These are phyloP conservation scores for Pectinophora gossypiella DNA, from an alignment of 1,140 invertebrate species.

Conservation along the genomic window DNA sequence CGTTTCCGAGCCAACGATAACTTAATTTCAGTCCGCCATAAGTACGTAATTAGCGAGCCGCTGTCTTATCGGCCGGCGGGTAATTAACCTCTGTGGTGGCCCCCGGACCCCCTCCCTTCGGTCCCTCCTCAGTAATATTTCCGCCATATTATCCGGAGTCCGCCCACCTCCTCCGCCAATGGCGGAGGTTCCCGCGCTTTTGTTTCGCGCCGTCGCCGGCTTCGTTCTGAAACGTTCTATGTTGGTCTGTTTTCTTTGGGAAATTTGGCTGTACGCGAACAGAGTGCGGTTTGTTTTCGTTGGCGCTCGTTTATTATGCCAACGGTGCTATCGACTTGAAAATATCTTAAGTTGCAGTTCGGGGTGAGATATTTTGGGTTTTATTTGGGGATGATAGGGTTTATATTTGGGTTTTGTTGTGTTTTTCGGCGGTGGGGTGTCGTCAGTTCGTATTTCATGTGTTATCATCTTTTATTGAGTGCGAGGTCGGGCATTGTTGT, in stretches of 20 bases:
- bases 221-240: slow-evolving; percentile 69
- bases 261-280: slow-evolving; percentile 64
- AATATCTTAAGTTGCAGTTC: slow-evolving; percentile 40
- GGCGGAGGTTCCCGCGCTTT: slow-evolving; percentile 68
- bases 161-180: slow-evolving; percentile 71
- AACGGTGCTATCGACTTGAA: slow-evolving; percentile 22
- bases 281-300: slow-evolving; percentile 64
- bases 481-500: slow-evolving; percentile 70
- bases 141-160: slow-evolving; percentile 68
- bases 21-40: slow-evolving; percentile 75
- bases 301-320: slow-evolving; percentile 59
- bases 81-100: slow-evolving; percentile 68
- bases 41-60: slow-evolving; percentile 74
- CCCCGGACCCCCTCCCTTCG: slow-evolving; percentile 42
- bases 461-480: slow-evolving; percentile 76
- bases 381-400: slow-evolving; percentile 19
- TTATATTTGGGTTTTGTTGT: slow-evolving; percentile 12
- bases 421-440: slow-evolving; percentile 44
- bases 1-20: slow-evolving; percentile 69
- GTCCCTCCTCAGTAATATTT: slow-evolving; percentile 71
- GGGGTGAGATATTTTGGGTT: slow-evolving; percentile 12
- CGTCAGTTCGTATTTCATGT: slow-evolving; percentile 73
- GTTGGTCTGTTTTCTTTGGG: slow-evolving; percentile 56
- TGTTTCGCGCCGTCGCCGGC: slow-evolving; percentile 56
- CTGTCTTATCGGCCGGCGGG: slow-evolving; percentile 72